Base-by-base conservation (phyloP, 2,888 invertebrate species). In the Neoascia interrupta region DNA sequence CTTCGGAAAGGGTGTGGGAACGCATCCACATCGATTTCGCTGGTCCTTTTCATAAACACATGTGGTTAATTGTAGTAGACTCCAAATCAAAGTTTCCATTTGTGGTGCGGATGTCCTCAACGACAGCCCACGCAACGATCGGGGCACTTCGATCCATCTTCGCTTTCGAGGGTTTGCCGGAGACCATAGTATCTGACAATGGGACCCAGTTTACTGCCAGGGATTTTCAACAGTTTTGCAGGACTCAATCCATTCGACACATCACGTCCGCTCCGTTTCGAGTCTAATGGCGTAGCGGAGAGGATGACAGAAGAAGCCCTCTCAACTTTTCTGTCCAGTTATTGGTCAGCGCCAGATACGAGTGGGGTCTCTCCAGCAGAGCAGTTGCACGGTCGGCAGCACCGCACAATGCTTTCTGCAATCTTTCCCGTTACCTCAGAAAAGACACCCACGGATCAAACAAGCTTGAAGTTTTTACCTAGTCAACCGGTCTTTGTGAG, bases 131-230 rank as follows among this genome's bases (percentile, higher is more conserved):
- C 4, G 26, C 26, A 11, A 37, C 63, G 3, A 66, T 82, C 8
- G 36, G 63, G 10, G 80, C 72, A 26, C 54, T 81, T 16, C 70
- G 72, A 49, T 61, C 81, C 49, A 73, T 74, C 8, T 83, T 83
- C 74, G 73, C 82, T 15, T 47, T 82, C 5, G 81, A 82, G 54
- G 82, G 82, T 3, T 45, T 82, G n/a, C 75, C 84, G 5, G 68
- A 64, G 28, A 47, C 72, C n/a, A 41, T 83, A 1, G 82, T 82
- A 5, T 81, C 81, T 0, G 82, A 84, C 64, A 84, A 83, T 45
- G 82, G 82, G 11, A 45, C 75, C 16, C 81, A 79, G 31, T 82
- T 84, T 43, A 39, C 23, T 23, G 82, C 83, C 13, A 28, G 36
- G 5, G 74, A 83, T 36, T 81, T 84, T 54, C 41, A 81, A 70